Base-by-base conservation (phyloP, 2,797 vertebrate species). In the Melopsittacus undulatus region DNA sequence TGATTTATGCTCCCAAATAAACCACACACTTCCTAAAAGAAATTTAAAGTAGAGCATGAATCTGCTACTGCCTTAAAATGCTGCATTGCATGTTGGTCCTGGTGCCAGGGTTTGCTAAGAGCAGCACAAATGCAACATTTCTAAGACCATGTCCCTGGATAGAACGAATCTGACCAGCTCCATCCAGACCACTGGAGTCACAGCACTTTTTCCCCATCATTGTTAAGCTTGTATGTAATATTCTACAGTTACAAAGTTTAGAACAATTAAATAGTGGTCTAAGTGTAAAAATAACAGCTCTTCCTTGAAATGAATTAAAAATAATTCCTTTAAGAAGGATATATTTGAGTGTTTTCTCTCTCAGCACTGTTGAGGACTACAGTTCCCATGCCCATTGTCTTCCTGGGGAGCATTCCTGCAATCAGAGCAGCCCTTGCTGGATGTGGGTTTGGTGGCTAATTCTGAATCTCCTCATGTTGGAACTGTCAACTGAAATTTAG, bases 321-420 rank as follows among this genome's bases (percentile, higher is more conserved):
- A 24, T 12, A 0, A 2, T 54, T 83, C 32, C 14, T 64, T 66
- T 64, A 64, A 56, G 46, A 87, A 64, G 17, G 2, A 3, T 5
- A 2, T 34, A 3, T 75, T 67, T 2, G 4, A 86, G 32, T 32
- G 56, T 17, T 51, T 8, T 32, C 21, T 95, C 42, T 57, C 42
- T 73, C 49, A 72, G 20, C 54, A 52, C 21, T 43, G 62, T 69
- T 86, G 62, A 86, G 24, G 13, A 54, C 38, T 59, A 18, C 7
- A 43, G 13, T 76, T 81, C 59, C n/a, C 0, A 0, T 40, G 13
- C 42, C 57, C 3, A 0, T 23, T 40, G 42, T 16, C 45, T 75
- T 77, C 57, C 49, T 46, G 56, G 38, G 40, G 34, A 74, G 8
- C 0, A 0, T 46, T 94, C 36, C 46, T 9, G 11, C 66, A 86